Conservation (phyloP, 2,888 invertebrate species). For the Heteromyza rotundicornis region DNA sequence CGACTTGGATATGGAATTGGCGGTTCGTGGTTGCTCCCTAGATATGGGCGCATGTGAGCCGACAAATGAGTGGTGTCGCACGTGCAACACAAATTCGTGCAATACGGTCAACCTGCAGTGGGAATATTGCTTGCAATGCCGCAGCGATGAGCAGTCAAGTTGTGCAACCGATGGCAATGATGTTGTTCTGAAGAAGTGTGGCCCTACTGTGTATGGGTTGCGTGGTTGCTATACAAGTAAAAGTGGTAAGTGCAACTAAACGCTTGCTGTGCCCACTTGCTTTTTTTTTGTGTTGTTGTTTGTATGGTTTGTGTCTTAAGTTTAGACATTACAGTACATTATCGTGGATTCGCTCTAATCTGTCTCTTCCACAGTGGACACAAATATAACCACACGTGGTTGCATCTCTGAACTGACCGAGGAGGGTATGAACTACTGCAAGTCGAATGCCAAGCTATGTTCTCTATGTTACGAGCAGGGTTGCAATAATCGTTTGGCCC, state of each 20-base stretch:
- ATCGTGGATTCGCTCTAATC: background rate
- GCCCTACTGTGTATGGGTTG: slow-evolving; percentile 21
- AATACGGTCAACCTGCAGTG: slow-evolving; percentile 24
- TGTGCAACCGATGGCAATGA: slow-evolving; percentile 24
- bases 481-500: slow-evolving; percentile 40
- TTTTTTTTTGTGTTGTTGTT: too few relatives aligned
- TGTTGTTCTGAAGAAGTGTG: slow-evolving; percentile 25
- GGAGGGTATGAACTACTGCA: slow-evolving; percentile 39
- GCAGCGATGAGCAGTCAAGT: slow-evolving; percentile 21
- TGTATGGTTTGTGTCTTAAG: too few relatives aligned
- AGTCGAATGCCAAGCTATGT: slow-evolving; percentile 36
- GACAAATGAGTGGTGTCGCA: slow-evolving; percentile 22
- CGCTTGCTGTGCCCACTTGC: background rate
- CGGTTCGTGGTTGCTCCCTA: slow-evolving; percentile 35
- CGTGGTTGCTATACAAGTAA: slow-evolving; percentile 34
- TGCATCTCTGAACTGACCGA: slow-evolving; percentile 42
- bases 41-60: slow-evolving; percentile 32
- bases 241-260: slow-evolving; percentile 28
- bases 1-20: slow-evolving; percentile 16
- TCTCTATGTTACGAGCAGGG: slow-evolving; percentile 37
- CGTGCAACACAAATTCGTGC: slow-evolving; percentile 30
- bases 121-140: slow-evolving; percentile 36
- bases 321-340: too few relatives aligned
- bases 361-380: slow-evolving; percentile 33
- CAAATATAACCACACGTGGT: slow-evolving; percentile 45